Evolutionary conservation across 2,113 vertebrate species (phyloP).

Genomic region (Fregata magnificens): DNA sequence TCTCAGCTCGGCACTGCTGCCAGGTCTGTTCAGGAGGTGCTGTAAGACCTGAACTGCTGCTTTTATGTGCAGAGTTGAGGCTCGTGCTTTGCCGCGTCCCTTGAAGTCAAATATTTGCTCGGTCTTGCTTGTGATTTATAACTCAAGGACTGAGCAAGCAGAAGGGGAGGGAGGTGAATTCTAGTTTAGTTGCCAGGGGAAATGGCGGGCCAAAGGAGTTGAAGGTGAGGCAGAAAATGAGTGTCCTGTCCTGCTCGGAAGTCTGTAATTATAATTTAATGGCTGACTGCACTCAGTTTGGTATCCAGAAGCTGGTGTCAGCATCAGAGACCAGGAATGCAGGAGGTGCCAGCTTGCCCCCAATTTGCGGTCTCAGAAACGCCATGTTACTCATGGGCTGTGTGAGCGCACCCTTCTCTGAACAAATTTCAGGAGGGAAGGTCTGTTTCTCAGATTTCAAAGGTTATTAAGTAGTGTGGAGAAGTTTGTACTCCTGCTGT

Average conservation of each 20-base stretch:
- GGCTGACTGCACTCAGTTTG: background rate
- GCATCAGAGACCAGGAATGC: conserved; percentile 34
- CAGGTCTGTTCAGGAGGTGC: background rate
- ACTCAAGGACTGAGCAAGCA: background rate
- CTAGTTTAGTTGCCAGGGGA: background rate
- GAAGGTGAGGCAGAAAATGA: conserved; percentile 34
- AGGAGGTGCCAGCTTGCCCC: background rate
- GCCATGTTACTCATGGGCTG: rapidly evolving
- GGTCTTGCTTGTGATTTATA: background rate
- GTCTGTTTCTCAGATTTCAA: background rate
- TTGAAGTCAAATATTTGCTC: background rate
- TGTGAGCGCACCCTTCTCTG: background rate
- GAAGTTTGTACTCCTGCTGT: background rate
- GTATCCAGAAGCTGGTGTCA: conserved; percentile 6
- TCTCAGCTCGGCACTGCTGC: background rate
- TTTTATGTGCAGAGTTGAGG: background rate
- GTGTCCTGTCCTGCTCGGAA: background rate
- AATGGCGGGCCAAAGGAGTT: background rate
- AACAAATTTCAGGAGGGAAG: background rate
- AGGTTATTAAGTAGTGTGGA: background rate
- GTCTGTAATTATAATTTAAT: conserved; percentile 15
- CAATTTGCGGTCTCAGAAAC: background rate
- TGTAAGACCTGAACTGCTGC: background rate
- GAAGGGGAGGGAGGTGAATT: background rate
- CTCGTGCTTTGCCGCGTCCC: background rate